phyloP scores from a whole-genome alignment of 2,113 vertebrate genomes.

The Turdus rufiventris region DNA sequence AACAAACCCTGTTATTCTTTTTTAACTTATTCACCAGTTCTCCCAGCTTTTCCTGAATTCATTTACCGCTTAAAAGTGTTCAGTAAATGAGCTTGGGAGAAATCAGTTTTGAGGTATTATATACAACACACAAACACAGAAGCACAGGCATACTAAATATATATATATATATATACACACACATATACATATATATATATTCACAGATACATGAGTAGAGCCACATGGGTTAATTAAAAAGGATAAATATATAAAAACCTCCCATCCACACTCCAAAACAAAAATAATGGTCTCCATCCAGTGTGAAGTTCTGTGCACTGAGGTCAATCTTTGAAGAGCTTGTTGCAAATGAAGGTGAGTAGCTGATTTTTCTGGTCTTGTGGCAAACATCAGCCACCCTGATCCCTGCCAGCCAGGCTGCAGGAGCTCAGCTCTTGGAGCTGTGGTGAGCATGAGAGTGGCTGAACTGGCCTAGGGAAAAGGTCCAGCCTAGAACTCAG shows the following conservation, averaged over 20 bases:
- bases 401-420: neutral
- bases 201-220: neutral
- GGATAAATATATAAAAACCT: neutral
- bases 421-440: neutral
- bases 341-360: neutral
- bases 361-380: accelerated
- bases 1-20: neutral
- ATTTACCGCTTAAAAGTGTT: neutral
- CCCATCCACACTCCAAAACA: neutral
- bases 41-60: neutral
- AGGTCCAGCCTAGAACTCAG: neutral
- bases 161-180: neutral
- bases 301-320: neutral
- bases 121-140: neutral
- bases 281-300: neutral
- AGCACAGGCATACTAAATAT: neutral
- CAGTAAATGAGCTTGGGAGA: neutral
- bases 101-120: neutral
- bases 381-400: neutral
- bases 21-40: neutral
- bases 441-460: neutral
- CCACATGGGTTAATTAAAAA: neutral
- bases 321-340: neutral
- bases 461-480: neutral
- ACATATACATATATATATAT: neutral